A percentile compares a stretch with the other conserved stretches of the same genome.
These are phyloP conservation scores for Amphimedon queenslandica DNA, from an alignment of 37 sponge, comb jelly and placozoan species.

Conservation along the genomic window DNA sequence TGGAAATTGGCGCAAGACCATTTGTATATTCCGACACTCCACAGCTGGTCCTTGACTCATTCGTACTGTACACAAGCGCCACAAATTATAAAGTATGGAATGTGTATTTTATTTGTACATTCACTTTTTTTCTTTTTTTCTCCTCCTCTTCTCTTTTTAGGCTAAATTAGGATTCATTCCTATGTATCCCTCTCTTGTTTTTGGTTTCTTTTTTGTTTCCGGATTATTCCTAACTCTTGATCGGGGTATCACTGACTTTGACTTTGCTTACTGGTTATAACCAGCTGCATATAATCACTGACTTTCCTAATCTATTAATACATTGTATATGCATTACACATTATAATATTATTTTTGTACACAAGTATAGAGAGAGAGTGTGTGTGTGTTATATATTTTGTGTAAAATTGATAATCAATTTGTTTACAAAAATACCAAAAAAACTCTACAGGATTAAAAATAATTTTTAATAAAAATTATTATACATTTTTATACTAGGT, in stretches of 20 bases:
- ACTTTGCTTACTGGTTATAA: background rate
- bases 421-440: background rate
- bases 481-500: no score
- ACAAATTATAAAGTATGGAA: conserved; percentile 19
- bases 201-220: no score
- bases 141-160: no score
- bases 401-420: background rate
- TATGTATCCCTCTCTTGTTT: no score
- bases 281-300: background rate
- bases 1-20: conserved; percentile 29
- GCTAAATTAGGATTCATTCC: no score
- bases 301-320: background rate
- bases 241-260: background rate
- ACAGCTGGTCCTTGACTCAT: conserved; percentile 31
- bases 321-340: background rate
- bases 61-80: conserved; percentile 9
- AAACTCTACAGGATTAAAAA: no score
- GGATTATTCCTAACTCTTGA: no score
- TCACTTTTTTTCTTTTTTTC: no score
- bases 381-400: background rate
- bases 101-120: no score
- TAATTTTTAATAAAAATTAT: no score
- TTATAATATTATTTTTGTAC: background rate
- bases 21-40: conserved; percentile 30
- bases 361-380: background rate